These are phyloP conservation scores for Myotis davidii DNA, from an alignment of 2,113 vertebrate species.

Conservation along the genomic window DNA sequence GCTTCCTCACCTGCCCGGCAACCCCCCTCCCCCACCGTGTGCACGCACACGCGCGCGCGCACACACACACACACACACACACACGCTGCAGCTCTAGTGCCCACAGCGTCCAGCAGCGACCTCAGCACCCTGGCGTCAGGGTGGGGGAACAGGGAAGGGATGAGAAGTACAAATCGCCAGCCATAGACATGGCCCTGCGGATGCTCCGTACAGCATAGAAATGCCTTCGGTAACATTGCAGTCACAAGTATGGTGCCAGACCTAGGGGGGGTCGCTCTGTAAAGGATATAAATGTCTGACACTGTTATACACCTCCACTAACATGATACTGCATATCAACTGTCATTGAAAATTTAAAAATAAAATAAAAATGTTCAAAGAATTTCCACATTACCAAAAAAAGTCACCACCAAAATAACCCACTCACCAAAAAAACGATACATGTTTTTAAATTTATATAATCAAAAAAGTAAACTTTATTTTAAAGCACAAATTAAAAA, in stretches of 20 bases:
- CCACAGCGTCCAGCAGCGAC: too few relatives aligned
- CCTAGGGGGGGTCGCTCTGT: neutral
- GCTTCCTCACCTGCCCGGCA: too few relatives aligned
- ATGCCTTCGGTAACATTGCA: neutral
- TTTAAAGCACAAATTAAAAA: constrained; percentile 37
- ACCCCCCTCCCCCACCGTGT: too few relatives aligned
- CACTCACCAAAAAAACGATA: neutral
- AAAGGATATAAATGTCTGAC: neutral
- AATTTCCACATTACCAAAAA: neutral
- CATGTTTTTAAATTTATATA: too few relatives aligned
- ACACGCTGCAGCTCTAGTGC: too few relatives aligned
- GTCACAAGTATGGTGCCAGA: neutral
- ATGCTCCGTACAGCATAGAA: too few relatives aligned
- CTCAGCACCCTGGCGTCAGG: too few relatives aligned
- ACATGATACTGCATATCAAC: neutral
- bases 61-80: too few relatives aligned
- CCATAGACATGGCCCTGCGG: neutral
- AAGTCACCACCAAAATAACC: neutral
- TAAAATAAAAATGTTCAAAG: neutral
- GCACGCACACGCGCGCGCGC: too few relatives aligned
- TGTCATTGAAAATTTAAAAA: neutral
- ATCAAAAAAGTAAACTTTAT: neutral
- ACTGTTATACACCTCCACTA: neutral
- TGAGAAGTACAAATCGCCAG: neutral
- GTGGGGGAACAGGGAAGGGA: neutral